Percentiles rank a stretch among this genome's conserved stretches.
These are phyloP conservation scores for Mayetiola destructor DNA, from an alignment of 2,888 invertebrate genomes.

Conservation along the genomic window DNA sequence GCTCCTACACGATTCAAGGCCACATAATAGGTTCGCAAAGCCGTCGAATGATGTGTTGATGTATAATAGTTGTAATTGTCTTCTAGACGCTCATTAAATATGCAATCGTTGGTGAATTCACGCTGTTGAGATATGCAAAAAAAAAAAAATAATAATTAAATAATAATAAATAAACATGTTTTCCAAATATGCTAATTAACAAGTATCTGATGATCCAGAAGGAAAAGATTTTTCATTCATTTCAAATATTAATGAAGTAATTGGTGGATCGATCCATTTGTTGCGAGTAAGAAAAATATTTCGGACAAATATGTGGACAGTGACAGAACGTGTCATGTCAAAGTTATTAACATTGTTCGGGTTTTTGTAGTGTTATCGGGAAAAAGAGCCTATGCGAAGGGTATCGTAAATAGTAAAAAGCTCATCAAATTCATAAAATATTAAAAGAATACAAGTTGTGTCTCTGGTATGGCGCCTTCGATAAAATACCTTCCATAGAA, in stretches of 20 bases:
- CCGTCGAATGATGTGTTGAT: slow-evolving; percentile 55
- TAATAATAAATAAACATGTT: no score
- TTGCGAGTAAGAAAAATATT: no score
- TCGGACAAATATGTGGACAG: no score
- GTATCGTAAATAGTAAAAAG: neutral
- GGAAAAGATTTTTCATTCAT: no score
- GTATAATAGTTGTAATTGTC: slow-evolving; percentile 77
- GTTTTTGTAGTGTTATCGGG: no score
- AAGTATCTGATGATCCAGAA: no score
- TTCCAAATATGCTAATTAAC: no score
- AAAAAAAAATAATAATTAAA: neutral
- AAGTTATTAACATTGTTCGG: no score
- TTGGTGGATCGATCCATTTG: no score
- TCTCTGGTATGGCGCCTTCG: slow-evolving; percentile 16
- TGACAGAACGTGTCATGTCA: no score
- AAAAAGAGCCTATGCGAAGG: no score
- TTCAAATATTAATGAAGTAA: no score
- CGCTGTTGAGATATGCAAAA: slow-evolving; percentile 41
- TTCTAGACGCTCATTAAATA: slow-evolving; percentile 76
- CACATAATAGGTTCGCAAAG: slow-evolving; percentile 55
- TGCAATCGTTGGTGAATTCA: slow-evolving; percentile 69
- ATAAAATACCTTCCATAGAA: slow-evolving; percentile 14
- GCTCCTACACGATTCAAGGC: slow-evolving; percentile 61
- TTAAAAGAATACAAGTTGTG: slow-evolving; percentile 1
- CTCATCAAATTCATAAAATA: slow-evolving; percentile 7